These are phyloP conservation scores for Palythoa grandis DNA, from an alignment of 92 coral and sea anemone genomes.

Conservation along the genomic window DNA sequence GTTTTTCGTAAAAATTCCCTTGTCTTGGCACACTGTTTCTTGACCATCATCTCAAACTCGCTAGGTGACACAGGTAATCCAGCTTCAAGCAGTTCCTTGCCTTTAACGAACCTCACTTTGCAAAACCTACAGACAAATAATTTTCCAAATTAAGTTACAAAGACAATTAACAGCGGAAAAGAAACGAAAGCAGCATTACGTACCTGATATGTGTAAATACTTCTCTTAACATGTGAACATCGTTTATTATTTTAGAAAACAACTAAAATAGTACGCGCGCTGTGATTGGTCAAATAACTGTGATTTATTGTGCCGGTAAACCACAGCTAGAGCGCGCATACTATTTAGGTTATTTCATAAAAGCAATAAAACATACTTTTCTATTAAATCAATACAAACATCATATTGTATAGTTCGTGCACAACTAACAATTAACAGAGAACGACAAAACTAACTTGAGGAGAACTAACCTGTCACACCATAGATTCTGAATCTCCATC, in stretches of 20 bases:
- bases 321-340: too few relatives aligned
- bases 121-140: slow-evolving; percentile 65
- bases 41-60: slow-evolving; percentile 88
- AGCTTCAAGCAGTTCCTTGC: slow-evolving; percentile 77
- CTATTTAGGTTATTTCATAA: too few relatives aligned
- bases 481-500: slow-evolving; percentile 98
- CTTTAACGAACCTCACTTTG: slow-evolving; percentile 92
- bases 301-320: too few relatives aligned
- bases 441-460: neutral
- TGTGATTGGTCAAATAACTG: too few relatives aligned
- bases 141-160: neutral
- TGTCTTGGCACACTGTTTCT: slow-evolving; percentile 90
- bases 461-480: slow-evolving; percentile 86
- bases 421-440: neutral
- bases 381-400: too few relatives aligned
- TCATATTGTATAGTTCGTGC: neutral
- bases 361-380: too few relatives aligned
- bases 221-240: too few relatives aligned
- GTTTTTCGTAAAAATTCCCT: slow-evolving; percentile 91
- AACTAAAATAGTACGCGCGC: too few relatives aligned
- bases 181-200: too few relatives aligned
- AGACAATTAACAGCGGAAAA: too few relatives aligned
- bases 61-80: slow-evolving; percentile 93
- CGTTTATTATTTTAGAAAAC: too few relatives aligned
- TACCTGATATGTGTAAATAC: too few relatives aligned